phyloP scores from a whole-genome alignment of 2,888 invertebrate genomes.

The Aricia artaxerxes region DNA sequence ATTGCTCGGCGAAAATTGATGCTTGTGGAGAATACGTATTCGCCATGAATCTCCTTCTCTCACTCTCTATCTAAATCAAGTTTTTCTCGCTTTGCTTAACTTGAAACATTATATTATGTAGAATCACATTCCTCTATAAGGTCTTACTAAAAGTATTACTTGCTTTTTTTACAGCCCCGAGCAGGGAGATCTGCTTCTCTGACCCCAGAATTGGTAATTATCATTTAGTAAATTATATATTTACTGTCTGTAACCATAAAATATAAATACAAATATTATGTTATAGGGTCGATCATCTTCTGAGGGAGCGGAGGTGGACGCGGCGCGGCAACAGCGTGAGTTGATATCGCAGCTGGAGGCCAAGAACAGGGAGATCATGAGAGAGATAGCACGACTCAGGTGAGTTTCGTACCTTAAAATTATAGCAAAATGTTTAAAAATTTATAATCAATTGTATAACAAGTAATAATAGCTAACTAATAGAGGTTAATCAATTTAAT shows the following conservation, averaged over 20 bases:
- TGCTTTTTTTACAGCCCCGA: constrained; percentile 68
- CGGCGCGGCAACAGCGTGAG: constrained; percentile 93
- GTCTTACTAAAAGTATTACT: neutral
- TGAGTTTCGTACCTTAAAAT: constrained; percentile 49
- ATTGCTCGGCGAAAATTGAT: no score
- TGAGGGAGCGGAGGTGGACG: constrained; percentile 86
- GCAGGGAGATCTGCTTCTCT: constrained; percentile 82
- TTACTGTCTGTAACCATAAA: neutral
- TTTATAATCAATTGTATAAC: no score
- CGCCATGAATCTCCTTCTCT: no score
- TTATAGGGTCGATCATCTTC: constrained; percentile 83
- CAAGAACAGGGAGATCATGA: constrained; percentile 97
- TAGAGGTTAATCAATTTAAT: no score
- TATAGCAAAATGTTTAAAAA: no score
- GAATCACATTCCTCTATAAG: no score
- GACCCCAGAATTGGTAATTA: constrained; percentile 82
- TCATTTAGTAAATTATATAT: neutral
- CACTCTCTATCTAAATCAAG: no score
- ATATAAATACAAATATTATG: neutral
- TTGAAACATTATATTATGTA: no score
- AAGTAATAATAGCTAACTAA: no score
- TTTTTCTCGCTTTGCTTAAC: no score
- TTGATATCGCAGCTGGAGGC: constrained; percentile 95
- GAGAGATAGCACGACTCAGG: constrained; percentile 94
- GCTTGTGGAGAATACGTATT: no score